Base-by-base conservation (phyloP, 1,140 invertebrate genomes). In the Apis florea region DNA sequence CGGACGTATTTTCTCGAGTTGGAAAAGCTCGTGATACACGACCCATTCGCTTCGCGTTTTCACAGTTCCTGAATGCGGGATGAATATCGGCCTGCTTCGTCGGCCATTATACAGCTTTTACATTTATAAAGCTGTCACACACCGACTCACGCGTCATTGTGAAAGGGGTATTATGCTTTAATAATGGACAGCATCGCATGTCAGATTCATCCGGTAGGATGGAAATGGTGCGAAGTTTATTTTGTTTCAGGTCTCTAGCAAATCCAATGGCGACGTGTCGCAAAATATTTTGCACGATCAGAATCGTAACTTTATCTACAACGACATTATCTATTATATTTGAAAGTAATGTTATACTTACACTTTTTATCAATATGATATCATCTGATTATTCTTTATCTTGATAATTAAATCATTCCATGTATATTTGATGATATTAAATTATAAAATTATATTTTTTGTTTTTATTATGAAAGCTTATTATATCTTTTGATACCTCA, bases 91-190 rank as follows among this genome's bases (percentile, higher is more conserved):
- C n/a, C 76, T 70, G 83, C 70, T 73, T 72, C 71, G 47, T 73
- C 72, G 58, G n/a, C 69, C 74, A 81, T 87, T 88, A 85, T 88
- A 89, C 90, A 88, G 87, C 83, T 84, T 87, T 88, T 77, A 78
- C 86, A 86, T 90, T 90, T 89, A 90, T 88, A 86, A 79, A 85
- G 81, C 85, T 86, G 83, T 89, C 83, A 89, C 74, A 64, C 69
- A 72, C 85, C 84, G 83, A 64, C 73, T 79, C 83, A 75, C 64
- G 61, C 63, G 58, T 61, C 67, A 84, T 80, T 83, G 81, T 89
- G 89, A 90, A 90, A 90, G 83, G 87, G 87, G 89, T 90, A 89
- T 90, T 90, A 89, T 90, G 80, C 79, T 83, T 82, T 82, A 85
- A 89, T 90, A 90, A 90, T 89, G 83, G 79, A 85, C 85, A 81